Evolutionary conservation across 2,797 vertebrate genomes (phyloP), one percentile per base, ranked within the genome.

Genomic region (Chelonia mydas): DNA sequence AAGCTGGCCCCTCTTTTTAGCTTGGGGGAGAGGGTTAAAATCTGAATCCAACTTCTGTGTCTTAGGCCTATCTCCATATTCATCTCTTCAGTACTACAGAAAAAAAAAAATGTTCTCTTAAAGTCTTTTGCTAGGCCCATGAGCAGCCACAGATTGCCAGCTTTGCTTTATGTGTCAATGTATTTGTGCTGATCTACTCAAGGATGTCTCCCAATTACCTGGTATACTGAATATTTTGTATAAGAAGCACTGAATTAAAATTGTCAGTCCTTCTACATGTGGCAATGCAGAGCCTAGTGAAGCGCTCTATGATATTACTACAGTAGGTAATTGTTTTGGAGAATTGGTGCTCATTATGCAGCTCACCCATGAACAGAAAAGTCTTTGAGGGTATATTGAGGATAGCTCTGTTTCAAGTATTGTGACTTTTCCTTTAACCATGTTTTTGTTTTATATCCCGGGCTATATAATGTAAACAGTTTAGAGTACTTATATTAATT

Each of bases 401-500:
- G 57, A 55, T 87, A 37, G 45, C 5, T 41, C 8, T 49, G 10
- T 28, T 84, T n/a, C 0, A 41, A 84, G 47, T 19, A 1, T 78
- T 2, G 6, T 50, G 84, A 45, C 45, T 95, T 84, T 77, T 27
- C 78, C 82, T 81, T 91, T 92, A 92, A 49, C 89, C 3, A 19
- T 78, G 76, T 54, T 96, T 95, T 90, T 87, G 54, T 89, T 94
- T 88, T 86, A 57, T 78, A 88, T 81, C 80, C 93, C 92, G 91
- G 45, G 23, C 81, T 86, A 81, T 93, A 78, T 79, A 27, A 51
- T 86, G 92, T 90, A 92, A 96, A 77, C 95, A 96, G 94, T 97
- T 96, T 90, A 91, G 91, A 94, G 95, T 96, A 94, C 94, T 90
- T 94, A 74, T 97, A 97, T 98, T 97, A 97, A 98, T 97, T 97